Evolutionary conservation across 2,888 invertebrate genomes (phyloP).

Genomic region (Apocheima hispidaria): DNA sequence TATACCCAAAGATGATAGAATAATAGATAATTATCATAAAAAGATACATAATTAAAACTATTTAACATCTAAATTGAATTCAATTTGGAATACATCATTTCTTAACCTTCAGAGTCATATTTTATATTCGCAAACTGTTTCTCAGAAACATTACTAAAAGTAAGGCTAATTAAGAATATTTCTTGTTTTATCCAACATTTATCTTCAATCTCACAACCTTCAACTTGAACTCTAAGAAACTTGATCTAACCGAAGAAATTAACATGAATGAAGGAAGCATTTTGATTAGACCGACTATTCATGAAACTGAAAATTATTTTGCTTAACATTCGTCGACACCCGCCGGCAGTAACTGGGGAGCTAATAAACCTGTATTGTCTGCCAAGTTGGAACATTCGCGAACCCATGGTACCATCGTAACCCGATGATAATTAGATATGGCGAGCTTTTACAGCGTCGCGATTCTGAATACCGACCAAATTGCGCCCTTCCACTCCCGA

Average conservation of each 20-base stretch:
- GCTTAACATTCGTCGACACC: constrained; percentile 24
- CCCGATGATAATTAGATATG: constrained; percentile 84
- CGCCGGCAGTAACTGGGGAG: constrained; percentile 19
- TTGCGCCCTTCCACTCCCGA: constrained; percentile 83
- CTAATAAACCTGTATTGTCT: constrained; percentile 57
- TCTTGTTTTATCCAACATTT: constrained; percentile 16
- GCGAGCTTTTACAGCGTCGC: constrained; percentile 83
- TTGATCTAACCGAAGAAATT: constrained; percentile 27
- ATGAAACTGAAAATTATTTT: constrained; percentile 37
- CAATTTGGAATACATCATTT: background rate
- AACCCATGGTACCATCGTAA: constrained; percentile 55
- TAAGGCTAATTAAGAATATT: constrained; percentile 1
- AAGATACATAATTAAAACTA: no score
- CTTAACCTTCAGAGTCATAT: background rate
- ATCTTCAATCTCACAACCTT: constrained; percentile 16
- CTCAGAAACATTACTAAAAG: constrained; percentile 7
- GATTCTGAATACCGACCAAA: constrained; percentile 82
- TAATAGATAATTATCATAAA: no score
- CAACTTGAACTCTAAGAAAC: constrained; percentile 21
- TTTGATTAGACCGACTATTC: constrained; percentile 40
- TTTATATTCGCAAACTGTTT: background rate
- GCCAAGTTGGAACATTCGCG: constrained; percentile 58
- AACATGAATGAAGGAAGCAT: constrained; percentile 37
- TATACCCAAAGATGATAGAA: no score
- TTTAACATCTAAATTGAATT: background rate